Evolutionary conservation across 2,797 vertebrate species (phyloP).

Genomic region (Pseudochirops cupreus): DNA sequence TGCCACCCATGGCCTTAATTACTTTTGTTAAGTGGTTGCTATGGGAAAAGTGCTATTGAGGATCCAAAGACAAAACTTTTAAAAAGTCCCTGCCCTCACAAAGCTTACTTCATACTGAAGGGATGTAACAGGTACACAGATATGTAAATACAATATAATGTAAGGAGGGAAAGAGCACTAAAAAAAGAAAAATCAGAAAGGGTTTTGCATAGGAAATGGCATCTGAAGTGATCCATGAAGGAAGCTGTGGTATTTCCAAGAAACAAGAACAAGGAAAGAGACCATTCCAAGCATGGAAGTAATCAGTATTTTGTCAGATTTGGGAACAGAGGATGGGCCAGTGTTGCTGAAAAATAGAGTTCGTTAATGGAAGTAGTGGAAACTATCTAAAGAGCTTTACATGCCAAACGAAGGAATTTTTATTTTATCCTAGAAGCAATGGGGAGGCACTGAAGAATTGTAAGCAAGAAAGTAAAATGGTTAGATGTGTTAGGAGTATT

Average conservation of each 20-base stretch:
- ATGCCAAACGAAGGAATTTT: not conserved
- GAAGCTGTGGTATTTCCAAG: not conserved
- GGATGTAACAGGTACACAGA: not conserved
- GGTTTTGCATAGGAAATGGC: not conserved
- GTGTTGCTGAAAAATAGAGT: not conserved
- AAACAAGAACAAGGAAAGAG: not conserved
- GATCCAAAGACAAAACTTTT: not conserved
- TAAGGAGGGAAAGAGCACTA: not conserved
- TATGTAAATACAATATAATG: not conserved
- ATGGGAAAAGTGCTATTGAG: not conserved
- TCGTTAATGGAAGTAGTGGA: not conserved
- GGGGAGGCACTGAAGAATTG: not conserved
- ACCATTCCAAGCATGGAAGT: not conserved
- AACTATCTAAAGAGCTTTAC: not conserved
- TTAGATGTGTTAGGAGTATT: not conserved
- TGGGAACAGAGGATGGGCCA: not conserved
- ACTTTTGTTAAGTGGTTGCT: not conserved
- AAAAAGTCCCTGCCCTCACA: not conserved
- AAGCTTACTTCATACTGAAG: not conserved
- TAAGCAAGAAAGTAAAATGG: not conserved
- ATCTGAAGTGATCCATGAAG: not conserved
- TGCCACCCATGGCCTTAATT: not conserved
- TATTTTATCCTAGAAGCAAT: not conserved
- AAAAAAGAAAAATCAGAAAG: not conserved
- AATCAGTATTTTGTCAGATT: not conserved